Conservation (phyloP, 2,888 invertebrate genomes). For the Drosophila leonis region DNA sequence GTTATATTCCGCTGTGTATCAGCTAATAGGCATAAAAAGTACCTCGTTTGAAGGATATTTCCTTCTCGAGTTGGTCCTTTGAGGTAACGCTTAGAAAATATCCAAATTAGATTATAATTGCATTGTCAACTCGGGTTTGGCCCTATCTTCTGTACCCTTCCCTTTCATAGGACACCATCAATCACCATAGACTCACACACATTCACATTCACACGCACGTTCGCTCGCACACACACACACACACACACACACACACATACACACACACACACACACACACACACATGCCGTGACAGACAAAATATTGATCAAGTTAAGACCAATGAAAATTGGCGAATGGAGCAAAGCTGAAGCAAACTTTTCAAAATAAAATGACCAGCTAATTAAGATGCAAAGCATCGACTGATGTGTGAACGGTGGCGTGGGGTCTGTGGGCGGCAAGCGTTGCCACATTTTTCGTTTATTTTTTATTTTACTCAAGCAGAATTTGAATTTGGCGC, state of each 20-base stretch:
- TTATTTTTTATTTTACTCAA: background rate
- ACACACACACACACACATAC: too few species aligned
- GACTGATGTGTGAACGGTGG: constrained; percentile 8
- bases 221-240: too few species aligned
- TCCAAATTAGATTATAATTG: constrained; percentile 49
- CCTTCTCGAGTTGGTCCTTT: background rate
- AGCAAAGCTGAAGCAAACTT: constrained; percentile 26
- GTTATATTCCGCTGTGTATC: constrained; percentile 19
- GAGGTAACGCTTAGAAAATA: constrained; percentile 9
- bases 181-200: constrained; percentile 26
- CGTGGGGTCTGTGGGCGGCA: constrained; percentile 6
- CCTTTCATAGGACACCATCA: constrained; percentile 31
- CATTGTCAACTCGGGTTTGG: constrained; percentile 44
- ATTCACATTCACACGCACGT: constrained; percentile 3
- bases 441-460: constrained; percentile 15
- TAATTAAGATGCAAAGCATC: constrained; percentile 71
- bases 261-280: constrained; percentile 1
- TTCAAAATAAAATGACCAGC: constrained; percentile 19
- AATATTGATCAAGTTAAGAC: constrained; percentile 65
- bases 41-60: background rate
- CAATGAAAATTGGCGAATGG: constrained; percentile 49
- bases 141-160: background rate
- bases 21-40: constrained; percentile 30
- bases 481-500: constrained; percentile 44
- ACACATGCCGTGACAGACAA: constrained; percentile 50